Evolutionary conservation across 2,888 invertebrate species (phyloP), one percentile per base, ranked within the genome.

Genomic region (Chironomus riparius): DNA sequence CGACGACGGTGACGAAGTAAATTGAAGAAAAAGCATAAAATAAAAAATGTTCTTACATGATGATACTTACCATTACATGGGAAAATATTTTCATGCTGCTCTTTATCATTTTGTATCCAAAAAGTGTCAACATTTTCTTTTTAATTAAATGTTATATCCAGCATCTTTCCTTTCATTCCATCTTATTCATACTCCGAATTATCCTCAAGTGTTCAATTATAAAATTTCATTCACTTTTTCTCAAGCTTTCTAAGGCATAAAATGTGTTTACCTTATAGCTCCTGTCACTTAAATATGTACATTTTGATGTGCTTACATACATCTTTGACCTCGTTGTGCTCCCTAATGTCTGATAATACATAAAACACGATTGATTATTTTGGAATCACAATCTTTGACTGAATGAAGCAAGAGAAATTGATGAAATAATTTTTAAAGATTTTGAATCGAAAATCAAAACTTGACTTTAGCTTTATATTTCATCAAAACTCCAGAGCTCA

Each of bases 141-240:
- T 38, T 38, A 38, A 38, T 38, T 38, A 38, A 38, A 38, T 38
- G 38, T 38, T 38, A 10, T 38, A 38, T 38, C 38, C 38, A 38
- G 10, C 38, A 38, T 38, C 2, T 38, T 38, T 38, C 2, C 38
- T 38, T 7, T 18, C 18, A 22, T 50, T 4, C 56, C 7, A 56
- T 18, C 56, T 18, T 15, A 15, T 18, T 6, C 56, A 65, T 72
- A 15, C 61, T 22, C 6, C 28, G 47, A 10, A 62, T 72, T n/a
- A 21, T 22, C 38, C 72, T n/a, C 72, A 72, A 72, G 72, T 61
- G 72, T 62, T 72, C 38, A 28, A 72, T 71, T 38, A 38, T 70
- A 38, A 47, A 47, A 18, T 24, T 70, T 47, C 7, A 21, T 68
- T 47, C 15, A 18, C 13, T 68, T n/a, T 21, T 18, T 65, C 18